Evolutionary conservation across 1,140 invertebrate genomes (phyloP).

Genomic region (Drosophila sp.): DNA sequence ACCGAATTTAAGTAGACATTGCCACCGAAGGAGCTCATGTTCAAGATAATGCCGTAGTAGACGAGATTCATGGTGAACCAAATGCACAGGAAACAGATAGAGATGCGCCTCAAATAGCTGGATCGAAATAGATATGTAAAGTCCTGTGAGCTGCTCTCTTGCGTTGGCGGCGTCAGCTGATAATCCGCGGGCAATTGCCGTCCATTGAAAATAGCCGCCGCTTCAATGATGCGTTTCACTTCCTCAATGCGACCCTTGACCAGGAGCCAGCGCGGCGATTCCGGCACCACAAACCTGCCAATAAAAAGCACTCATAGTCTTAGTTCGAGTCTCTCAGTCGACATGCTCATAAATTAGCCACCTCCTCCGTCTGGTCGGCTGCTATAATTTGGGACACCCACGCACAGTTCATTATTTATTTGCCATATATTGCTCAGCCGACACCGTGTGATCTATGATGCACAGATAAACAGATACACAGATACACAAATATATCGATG

Average conservation of each 20-base stretch:
- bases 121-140: conserved; percentile 88
- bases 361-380: conserved; percentile 34
- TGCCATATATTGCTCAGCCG: conserved; percentile 42
- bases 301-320: conserved; percentile 1
- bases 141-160: conserved; percentile 85
- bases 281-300: conserved; percentile 90
- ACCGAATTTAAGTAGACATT: conserved; percentile 89
- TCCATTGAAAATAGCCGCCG: conserved; percentile 88
- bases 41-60: conserved; percentile 90
- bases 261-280: conserved; percentile 93
- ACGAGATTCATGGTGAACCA: conserved; percentile 91
- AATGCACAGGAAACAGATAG: conserved; percentile 88
- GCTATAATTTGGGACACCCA: conserved; percentile 63
- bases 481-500: too few species aligned
- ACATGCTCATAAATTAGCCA: conserved; percentile 39
- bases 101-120: conserved; percentile 87
- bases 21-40: conserved; percentile 89
- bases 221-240: conserved; percentile 88
- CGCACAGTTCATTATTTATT: conserved; percentile 57
- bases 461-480: conserved; percentile 3
- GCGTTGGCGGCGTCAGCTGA: conserved; percentile 85
- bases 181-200: conserved; percentile 87
- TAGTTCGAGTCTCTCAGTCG: not conserved
- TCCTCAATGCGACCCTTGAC: conserved; percentile 89
- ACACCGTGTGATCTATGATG: conserved; percentile 33